Conservation (phyloP, 2,797 vertebrate species). For the Monodelphis domestica region DNA sequence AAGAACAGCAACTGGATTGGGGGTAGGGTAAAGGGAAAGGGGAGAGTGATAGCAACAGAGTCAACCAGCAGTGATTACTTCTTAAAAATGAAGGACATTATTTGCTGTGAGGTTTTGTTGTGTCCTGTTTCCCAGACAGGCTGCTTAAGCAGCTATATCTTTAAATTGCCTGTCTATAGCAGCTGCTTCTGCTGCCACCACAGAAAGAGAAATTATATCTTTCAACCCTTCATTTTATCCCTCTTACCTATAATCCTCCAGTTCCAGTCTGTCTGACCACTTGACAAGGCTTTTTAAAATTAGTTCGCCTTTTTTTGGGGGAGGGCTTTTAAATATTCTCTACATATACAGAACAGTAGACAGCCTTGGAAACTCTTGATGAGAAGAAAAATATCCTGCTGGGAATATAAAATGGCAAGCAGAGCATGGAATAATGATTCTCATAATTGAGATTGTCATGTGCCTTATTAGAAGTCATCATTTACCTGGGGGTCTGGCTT, state of each 20-base stretch:
- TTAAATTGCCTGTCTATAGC: constrained; percentile 78
- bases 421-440: constrained; percentile 63
- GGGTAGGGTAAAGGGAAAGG: constrained; percentile 64
- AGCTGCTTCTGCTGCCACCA: constrained; percentile 80
- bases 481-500: constrained; percentile 69
- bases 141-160: constrained; percentile 68
- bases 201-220: constrained; percentile 86
- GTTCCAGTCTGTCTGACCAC: constrained; percentile 87
- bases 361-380: constrained; percentile 70
- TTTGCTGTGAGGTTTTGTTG: constrained; percentile 57
- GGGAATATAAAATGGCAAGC: constrained; percentile 75
- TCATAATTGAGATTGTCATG: constrained; percentile 72
- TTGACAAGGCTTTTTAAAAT: constrained; percentile 81
- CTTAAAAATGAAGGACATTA: constrained; percentile 63
- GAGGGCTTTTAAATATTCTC: constrained; percentile 72
- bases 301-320: constrained; percentile 71
- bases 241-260: constrained; percentile 86
- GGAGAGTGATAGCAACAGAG: constrained; percentile 57
- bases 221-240: constrained; percentile 81
- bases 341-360: constrained; percentile 64
- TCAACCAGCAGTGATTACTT: constrained; percentile 72
- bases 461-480: constrained; percentile 65
- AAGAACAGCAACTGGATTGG: constrained; percentile 73
- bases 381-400: constrained; percentile 71
- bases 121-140: constrained; percentile 66